Base-by-base conservation (phyloP, 2,113 vertebrate species). In the Aviceda subcristata region DNA sequence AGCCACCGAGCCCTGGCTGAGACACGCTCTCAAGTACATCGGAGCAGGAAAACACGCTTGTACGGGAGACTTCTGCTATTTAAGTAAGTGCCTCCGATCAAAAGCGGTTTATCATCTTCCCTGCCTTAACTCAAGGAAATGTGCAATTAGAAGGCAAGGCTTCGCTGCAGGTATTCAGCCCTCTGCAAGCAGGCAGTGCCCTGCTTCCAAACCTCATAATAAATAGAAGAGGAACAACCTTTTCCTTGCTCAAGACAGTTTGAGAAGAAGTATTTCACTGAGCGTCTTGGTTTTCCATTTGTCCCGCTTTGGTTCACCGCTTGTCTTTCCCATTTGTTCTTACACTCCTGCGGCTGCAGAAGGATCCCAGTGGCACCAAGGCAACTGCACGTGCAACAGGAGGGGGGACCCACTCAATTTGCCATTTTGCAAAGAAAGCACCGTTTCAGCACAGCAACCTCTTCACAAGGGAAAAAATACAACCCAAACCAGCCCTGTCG, bases 251-350 rank as follows among this genome's bases (percentile, higher is more conserved):
- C 75, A 45, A 41, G 92, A 86, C 53, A 45, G 23, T 79, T 69
- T 6, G 4, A 67, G 93, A 83, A 93, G 69, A 83, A 93, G 69
- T 94, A 94, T 94, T 92, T 95, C 86, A 93, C 88, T 15, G 51
- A 90, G 78, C 27, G n/a, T 48, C 74, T 60, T 72, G 18, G 12
- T 14, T 92, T 88, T 60, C 86, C 88, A 73, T 90, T 94, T 96
- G 86, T 92, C 82, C 82, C 80, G 43, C 57, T 51, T 64, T 53
- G 7, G 48, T 69, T 90, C 41, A 15, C 51, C 38, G 66, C 79
- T 66, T 45, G 57, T 88, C 48, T 4, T 36, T 79, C 78, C 39
- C 2, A 0, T 95, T 82, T 88, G 74, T 72, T 78, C 62, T 36
- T 4, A 0, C 9, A 1, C 4, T 63, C 36, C 53, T 80, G 90